Conservation (phyloP, 1,140 invertebrate species). For the Plectrocnemia conspersa region DNA sequence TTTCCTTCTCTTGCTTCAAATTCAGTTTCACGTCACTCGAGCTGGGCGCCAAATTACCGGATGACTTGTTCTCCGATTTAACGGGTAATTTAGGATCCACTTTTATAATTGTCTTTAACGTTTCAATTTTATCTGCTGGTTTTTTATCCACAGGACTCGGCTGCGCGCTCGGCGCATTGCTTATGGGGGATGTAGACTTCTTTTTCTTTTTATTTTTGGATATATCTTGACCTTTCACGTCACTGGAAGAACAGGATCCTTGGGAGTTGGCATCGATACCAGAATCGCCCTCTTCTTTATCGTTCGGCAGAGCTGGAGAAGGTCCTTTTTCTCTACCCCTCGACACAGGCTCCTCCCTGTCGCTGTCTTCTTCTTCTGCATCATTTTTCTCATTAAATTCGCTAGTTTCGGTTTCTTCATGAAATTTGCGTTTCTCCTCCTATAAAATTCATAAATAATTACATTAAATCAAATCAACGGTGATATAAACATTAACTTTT, state of each 20-base stretch:
- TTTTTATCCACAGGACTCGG: constrained; percentile 31
- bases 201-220: constrained; percentile 78
- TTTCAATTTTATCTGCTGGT: constrained; percentile 40
- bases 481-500: neutral
- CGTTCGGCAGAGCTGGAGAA: constrained; percentile 40
- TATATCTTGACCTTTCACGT: constrained; percentile 49
- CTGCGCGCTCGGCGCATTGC: constrained; percentile 6
- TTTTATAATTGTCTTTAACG: constrained; percentile 40
- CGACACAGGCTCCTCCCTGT: constrained; percentile 53
- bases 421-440: constrained; percentile 50
- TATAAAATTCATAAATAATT: constrained; percentile 29
- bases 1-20: constrained; percentile 48
- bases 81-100: constrained; percentile 40
- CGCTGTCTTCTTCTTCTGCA: constrained; percentile 61
- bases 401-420: constrained; percentile 75
- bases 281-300: constrained; percentile 79
- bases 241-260: constrained; percentile 77
- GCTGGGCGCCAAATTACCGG: neutral
- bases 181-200: constrained; percentile 46
- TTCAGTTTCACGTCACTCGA: constrained; percentile 10
- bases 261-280: constrained; percentile 81
- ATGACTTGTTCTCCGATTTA: constrained; percentile 40
- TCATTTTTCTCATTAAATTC: constrained; percentile 66
- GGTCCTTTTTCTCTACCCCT: constrained; percentile 35
- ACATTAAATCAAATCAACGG: neutral